phyloP scores from a whole-genome alignment of 2,113 vertebrate genomes.

The Scomber colias region DNA sequence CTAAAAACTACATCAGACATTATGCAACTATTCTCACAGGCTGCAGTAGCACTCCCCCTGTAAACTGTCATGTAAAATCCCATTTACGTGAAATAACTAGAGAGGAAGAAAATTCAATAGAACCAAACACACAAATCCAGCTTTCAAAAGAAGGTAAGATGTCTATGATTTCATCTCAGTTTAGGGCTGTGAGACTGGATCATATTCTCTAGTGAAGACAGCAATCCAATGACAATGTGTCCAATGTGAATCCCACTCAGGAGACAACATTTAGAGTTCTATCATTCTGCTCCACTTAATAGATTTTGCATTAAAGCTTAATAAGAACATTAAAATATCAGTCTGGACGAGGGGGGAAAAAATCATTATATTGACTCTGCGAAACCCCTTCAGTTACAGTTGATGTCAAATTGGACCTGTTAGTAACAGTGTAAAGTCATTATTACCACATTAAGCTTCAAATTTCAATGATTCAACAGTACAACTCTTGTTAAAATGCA shows the following conservation, averaged over 20 bases:
- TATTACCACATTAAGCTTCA: background rate
- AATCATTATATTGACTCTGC: conserved; percentile 11
- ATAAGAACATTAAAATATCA: conserved; percentile 10
- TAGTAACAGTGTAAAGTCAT: background rate
- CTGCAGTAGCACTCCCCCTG: too few species aligned
- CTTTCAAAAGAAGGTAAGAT: too few species aligned
- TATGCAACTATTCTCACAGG: too few species aligned
- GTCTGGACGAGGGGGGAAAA: background rate
- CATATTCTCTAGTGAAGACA: background rate
- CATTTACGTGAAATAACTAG: too few species aligned
- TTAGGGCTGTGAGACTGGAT: background rate
- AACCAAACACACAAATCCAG: too few species aligned
- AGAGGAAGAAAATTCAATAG: too few species aligned
- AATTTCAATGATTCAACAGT: background rate
- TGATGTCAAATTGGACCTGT: background rate
- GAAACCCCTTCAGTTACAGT: background rate
- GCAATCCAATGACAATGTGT: background rate
- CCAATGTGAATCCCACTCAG: background rate
- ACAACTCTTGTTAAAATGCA: background rate
- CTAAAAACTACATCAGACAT: too few species aligned
- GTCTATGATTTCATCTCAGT: too few species aligned
- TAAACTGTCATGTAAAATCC: too few species aligned
- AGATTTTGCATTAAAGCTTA: conserved; percentile 19
- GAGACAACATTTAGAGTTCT: background rate
- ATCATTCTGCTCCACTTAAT: background rate